Evolutionary conservation across 1,140 invertebrate genomes (phyloP).

Genomic region (Bombus picipes): DNA sequence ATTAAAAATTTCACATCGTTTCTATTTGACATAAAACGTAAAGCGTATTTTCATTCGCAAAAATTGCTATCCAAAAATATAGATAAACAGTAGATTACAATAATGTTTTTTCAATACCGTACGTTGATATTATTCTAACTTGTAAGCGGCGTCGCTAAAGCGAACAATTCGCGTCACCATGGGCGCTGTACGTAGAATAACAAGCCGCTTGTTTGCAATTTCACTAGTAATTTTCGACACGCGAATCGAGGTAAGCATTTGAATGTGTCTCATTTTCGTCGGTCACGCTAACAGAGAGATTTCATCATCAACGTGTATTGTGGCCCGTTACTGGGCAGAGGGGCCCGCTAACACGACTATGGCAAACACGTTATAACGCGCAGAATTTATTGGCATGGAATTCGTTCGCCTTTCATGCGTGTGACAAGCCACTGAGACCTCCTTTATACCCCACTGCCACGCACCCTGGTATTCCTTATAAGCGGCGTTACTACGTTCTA

Average conservation of each 20-base stretch:
- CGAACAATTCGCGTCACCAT: slow-evolving; percentile 11
- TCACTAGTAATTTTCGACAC: slow-evolving; percentile 47
- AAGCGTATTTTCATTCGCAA: too few relatives aligned
- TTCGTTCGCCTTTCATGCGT: slow-evolving; percentile 47
- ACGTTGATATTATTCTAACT: not conserved
- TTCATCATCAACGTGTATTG: slow-evolving; percentile 57
- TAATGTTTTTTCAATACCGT: not conserved
- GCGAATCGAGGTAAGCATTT: slow-evolving; percentile 55
- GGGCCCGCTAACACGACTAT: slow-evolving; percentile 53
- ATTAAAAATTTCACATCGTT: too few relatives aligned
- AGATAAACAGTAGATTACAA: not conserved
- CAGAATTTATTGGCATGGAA: slow-evolving; percentile 52
- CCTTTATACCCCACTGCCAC: not conserved
- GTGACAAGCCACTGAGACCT: not conserved
- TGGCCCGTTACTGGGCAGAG: slow-evolving; percentile 10
- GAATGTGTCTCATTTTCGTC: slow-evolving; percentile 44
- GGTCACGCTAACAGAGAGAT: slow-evolving; percentile 44
- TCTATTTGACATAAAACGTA: too few relatives aligned
- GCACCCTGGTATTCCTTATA: not conserved
- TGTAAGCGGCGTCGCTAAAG: not conserved
- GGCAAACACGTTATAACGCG: slow-evolving; percentile 52
- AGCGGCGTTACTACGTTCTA: not conserved
- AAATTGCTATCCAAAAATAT: too few relatives aligned
- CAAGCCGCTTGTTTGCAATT: slow-evolving; percentile 47
- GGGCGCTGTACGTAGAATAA: slow-evolving; percentile 24